Percentiles rank a stretch among this genome's conserved stretches.
Evolutionary conservation across 2,113 vertebrate genomes (phyloP).

Genomic region (Gopherus evgoodei): DNA sequence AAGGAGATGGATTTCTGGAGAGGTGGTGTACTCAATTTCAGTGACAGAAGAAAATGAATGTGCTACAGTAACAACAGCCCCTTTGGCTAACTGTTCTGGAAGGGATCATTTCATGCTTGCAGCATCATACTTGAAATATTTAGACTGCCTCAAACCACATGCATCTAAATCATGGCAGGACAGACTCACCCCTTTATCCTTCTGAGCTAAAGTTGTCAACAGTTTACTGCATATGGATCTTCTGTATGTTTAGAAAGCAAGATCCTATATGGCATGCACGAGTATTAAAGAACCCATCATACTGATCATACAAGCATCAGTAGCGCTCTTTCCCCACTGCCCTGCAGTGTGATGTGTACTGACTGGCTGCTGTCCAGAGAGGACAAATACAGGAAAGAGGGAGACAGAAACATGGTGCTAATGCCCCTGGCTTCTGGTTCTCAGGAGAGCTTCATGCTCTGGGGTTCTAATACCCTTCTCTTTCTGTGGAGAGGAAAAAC

Average conservation of each 20-base stretch:
- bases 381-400: neutral
- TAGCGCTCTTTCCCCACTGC: neutral
- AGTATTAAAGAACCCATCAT: neutral
- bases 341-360: neutral
- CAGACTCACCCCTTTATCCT: neutral
- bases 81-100: neutral
- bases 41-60: neutral
- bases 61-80: neutral
- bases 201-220: neutral
- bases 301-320: neutral
- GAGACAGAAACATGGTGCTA: neutral
- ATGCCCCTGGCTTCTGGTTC: neutral
- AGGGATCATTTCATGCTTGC: neutral
- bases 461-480: neutral
- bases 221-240: neutral
- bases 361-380: neutral
- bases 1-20: neutral
- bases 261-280: neutral
- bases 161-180: neutral
- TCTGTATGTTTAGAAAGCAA: neutral
- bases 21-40: neutral
- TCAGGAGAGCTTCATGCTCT: neutral
- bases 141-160: neutral
- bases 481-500: neutral
- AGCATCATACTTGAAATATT: neutral